Evolutionary conservation across 2,888 invertebrate species (phyloP).

Genomic region (Celastrina argiolus): DNA sequence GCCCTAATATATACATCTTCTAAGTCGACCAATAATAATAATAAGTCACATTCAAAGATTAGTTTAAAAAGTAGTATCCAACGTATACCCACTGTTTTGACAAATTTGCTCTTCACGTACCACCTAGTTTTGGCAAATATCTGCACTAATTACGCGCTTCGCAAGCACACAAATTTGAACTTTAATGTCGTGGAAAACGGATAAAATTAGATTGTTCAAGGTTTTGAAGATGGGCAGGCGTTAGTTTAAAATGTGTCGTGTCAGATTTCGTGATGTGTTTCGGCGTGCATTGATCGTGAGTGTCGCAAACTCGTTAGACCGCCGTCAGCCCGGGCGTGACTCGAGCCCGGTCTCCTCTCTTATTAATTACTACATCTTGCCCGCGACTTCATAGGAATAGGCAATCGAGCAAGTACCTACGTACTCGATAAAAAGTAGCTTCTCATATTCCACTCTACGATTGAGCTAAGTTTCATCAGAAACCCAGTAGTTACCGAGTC

Average conservation of each 20-base stretch:
- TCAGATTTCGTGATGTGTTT: conserved; percentile 43
- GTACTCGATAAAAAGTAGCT: too few species aligned
- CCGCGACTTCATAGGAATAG: too few species aligned
- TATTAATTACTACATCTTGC: conserved; percentile 3
- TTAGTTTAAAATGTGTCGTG: conserved; percentile 27
- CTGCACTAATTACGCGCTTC: not conserved
- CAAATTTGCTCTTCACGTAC: not conserved
- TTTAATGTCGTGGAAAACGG: not conserved
- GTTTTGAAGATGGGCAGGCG: not conserved
- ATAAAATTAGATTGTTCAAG: not conserved
- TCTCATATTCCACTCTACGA: too few species aligned
- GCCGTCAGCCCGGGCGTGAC: too few species aligned
- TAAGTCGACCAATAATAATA: too few species aligned
- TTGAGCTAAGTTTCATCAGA: too few species aligned
- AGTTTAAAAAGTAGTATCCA: not conserved
- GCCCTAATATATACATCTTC: too few species aligned
- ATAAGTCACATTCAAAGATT: not conserved
- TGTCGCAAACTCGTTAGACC: conserved; percentile 23
- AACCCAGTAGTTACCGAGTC: too few species aligned
- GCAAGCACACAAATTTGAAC: not conserved
- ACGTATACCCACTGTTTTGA: not conserved
- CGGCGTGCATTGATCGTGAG: conserved; percentile 44
- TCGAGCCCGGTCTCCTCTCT: conserved; percentile 4
- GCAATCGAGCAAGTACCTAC: too few species aligned
- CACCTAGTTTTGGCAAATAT: not conserved